Base-by-base conservation (phyloP, 2,888 invertebrate species). In the Melinaea marsaeus region DNA sequence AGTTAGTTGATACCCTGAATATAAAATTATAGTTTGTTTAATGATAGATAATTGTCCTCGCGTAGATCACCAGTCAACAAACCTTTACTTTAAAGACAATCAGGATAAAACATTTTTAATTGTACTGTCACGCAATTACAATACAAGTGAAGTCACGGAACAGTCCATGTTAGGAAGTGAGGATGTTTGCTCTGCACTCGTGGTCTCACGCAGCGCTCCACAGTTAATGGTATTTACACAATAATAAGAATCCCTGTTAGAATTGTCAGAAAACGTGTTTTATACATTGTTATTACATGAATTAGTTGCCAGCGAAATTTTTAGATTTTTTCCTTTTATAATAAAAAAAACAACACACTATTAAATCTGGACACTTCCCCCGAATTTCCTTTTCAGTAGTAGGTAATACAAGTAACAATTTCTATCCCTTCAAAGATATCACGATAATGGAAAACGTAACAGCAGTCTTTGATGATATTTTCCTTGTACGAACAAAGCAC, bases 141-240 rank as follows among this genome's bases (percentile, higher is more conserved):
- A 22, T 2, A 32, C 22, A 11, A 51, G 51, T 51, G 58, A 46
- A 58, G 61, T 61, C 37, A 55, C 55, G 47, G 22, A 9, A 1
- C 45, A 37, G 54, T 32, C 56, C 35, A 4, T 54, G 45, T 35
- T 45, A 32, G 7, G 32, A 2, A 51, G 51, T n/a, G 60, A 46
- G 57, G 63, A 60, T 57, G 57, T 64, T 64, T 60, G 57, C 57
- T 33, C 46, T 57, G n/a, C 60, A 60, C 63, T 60, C 46, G 54
- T 60, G 51, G 59, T 54, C 11, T 42, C 9, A 46, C 54, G 47
- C n/a, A 13, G 47, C 60, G 57, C 54, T 60, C 57, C n/a, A 13
- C n/a, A 9, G 48, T 5, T n/a, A 48, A 48, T 6, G n/a, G 48
- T 6, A 22, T 22, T 37, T 7, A 37, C 7, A 37, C 37, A 37